Conservation (phyloP, 1,140 invertebrate genomes). For the Agraylea sexmaculata region DNA sequence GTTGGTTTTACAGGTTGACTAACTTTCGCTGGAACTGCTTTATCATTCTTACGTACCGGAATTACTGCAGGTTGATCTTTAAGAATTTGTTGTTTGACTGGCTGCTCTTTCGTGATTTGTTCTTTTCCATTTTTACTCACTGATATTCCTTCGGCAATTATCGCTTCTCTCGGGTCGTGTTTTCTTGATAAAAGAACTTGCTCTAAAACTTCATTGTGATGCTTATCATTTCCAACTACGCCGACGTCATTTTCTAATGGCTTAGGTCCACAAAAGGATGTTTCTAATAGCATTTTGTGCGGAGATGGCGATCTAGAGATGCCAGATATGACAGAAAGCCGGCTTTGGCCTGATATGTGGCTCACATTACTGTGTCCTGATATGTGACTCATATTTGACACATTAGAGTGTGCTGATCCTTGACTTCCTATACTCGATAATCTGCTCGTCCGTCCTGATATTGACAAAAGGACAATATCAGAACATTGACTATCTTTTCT, state of each 20-base stretch:
- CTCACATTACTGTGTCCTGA: slow-evolving; percentile 33
- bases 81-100: slow-evolving; percentile 5
- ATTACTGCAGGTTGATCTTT: neutral
- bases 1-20: slow-evolving; percentile 13
- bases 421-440: slow-evolving; percentile 65
- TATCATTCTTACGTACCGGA: slow-evolving; percentile 1
- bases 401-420: slow-evolving; percentile 45
- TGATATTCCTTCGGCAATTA: slow-evolving; percentile 42
- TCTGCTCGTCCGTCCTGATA: slow-evolving; percentile 69
- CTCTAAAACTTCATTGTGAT: slow-evolving; percentile 48
- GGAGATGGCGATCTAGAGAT: slow-evolving; percentile 69
- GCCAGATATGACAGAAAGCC: slow-evolving; percentile 57
- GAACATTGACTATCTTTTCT: slow-evolving; percentile 69
- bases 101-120: too few relatives aligned
- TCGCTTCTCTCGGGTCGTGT: slow-evolving; percentile 42
- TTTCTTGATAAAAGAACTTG: slow-evolving; percentile 49
- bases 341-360: slow-evolving; percentile 45
- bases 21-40: slow-evolving; percentile 7
- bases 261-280: slow-evolving; percentile 77
- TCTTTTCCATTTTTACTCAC: slow-evolving; percentile 18
- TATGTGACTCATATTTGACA: slow-evolving; percentile 38
- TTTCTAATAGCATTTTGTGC: slow-evolving; percentile 77
- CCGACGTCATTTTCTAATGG: slow-evolving; percentile 46
- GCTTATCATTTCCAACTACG: slow-evolving; percentile 38
- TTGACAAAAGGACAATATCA: slow-evolving; percentile 64